Evolutionary conservation across 2,113 vertebrate species (phyloP).

Genomic region (Gobius niger): DNA sequence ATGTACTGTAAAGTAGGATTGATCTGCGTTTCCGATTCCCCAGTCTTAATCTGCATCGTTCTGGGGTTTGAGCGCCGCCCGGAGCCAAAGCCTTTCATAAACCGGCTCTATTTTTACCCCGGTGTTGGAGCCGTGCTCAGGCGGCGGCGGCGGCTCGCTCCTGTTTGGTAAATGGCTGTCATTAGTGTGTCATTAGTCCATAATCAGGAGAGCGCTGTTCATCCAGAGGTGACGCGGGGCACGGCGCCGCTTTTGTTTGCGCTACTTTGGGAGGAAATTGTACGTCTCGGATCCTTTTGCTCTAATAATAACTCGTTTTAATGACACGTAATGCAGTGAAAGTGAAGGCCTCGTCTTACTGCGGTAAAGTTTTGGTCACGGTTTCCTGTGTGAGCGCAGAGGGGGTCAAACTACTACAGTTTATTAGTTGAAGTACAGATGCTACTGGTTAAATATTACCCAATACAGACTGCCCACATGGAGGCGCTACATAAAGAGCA

Average conservation of each 20-base stretch:
- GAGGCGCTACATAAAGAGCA: no score
- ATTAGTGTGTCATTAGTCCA: slow-evolving; percentile 58
- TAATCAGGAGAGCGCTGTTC: slow-evolving; percentile 43
- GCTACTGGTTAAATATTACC: no score
- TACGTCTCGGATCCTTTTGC: no score
- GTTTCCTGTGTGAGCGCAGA: no score
- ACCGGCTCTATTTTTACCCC: not conserved
- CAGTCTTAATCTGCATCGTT: not conserved
- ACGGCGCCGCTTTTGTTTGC: not conserved
- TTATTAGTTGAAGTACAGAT: no score
- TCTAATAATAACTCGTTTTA: no score
- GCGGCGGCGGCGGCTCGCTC: slow-evolving; percentile 1
- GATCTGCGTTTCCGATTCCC: not conserved
- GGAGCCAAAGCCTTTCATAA: not conserved
- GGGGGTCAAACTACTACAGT: no score
- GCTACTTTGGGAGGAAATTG: no score
- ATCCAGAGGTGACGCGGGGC: slow-evolving; percentile 21
- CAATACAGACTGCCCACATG: no score
- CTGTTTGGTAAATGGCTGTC: slow-evolving; percentile 50
- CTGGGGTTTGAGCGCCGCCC: not conserved
- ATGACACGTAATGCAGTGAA: no score
- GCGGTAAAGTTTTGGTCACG: no score
- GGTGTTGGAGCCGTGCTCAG: not conserved
- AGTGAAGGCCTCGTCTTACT: no score
- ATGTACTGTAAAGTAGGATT: not conserved